phyloP scores from a whole-genome alignment of 2,888 invertebrate genomes.

The Barypeithes pellucidus region DNA sequence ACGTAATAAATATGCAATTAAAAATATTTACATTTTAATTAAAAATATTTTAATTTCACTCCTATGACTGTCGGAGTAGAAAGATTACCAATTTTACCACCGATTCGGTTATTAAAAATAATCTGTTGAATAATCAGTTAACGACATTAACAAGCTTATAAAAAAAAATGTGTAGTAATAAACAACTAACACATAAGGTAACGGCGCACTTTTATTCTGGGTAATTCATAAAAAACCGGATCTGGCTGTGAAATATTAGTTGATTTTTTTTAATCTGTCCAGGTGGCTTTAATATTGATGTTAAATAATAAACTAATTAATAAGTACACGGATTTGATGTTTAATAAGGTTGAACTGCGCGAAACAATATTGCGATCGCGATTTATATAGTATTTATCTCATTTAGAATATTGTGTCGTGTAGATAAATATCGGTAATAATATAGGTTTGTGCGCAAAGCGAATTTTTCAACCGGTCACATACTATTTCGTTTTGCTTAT shows the following conservation, averaged over 20 bases:
- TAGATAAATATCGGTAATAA: too few species aligned
- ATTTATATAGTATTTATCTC: too few species aligned
- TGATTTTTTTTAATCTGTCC: background rate
- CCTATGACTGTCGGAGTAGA: background rate
- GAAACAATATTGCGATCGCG: too few species aligned
- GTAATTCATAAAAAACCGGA: constrained; percentile 20
- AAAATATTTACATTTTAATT: background rate
- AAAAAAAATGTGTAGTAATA: constrained; percentile 11
- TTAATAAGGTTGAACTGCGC: too few species aligned
- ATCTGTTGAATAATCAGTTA: constrained; percentile 1
- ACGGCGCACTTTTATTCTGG: constrained; percentile 7
- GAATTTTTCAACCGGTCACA: too few species aligned
- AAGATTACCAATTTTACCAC: background rate
- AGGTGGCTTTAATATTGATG: background rate
- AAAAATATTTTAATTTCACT: constrained; percentile 1
- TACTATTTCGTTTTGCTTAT: too few species aligned
- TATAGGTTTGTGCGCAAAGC: too few species aligned
- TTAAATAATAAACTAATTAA: background rate
- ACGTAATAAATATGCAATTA: too few species aligned
- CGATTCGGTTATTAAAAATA: background rate
- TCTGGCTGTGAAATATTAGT: background rate
- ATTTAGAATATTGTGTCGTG: too few species aligned
- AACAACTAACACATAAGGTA: constrained; percentile 9
- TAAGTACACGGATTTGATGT: background rate
- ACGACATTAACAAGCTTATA: background rate